A percentile compares a stretch with the other conserved stretches of the same genome.
These are phyloP conservation scores for Streptopelia turtur DNA, from an alignment of 2,797 vertebrate genomes.

Conservation along the genomic window DNA sequence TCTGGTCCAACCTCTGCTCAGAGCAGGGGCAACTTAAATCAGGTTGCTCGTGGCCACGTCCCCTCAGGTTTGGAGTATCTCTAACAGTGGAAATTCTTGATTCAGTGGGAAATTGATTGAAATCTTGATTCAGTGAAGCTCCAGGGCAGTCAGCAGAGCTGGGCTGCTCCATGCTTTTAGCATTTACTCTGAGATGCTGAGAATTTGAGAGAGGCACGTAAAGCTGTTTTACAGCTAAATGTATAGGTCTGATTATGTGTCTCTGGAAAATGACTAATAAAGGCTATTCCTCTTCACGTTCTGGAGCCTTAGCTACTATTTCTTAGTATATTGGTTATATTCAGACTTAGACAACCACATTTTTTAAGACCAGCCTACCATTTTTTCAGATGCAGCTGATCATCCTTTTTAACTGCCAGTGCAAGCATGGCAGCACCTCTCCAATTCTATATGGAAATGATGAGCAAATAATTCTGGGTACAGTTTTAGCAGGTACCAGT, in stretches of 20 bases:
- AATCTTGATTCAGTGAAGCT: not conserved
- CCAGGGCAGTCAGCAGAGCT: not conserved
- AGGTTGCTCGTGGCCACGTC: fast-evolving
- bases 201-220: not conserved
- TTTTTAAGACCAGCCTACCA: not conserved
- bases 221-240: not conserved
- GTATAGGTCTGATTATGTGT: not conserved
- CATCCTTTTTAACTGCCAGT: not conserved
- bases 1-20: not conserved
- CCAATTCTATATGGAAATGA: not conserved
- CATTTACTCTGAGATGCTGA: not conserved
- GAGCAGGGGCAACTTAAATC: not conserved
- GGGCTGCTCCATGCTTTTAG: not conserved
- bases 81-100: not conserved
- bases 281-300: not conserved
- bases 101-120: not conserved
- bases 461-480: not conserved
- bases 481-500: not conserved
- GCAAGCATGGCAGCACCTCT: not conserved
- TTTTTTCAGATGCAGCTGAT: not conserved
- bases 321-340: not conserved
- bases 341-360: not conserved
- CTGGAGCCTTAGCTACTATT: not conserved
- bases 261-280: not conserved
- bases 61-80: not conserved